phyloP scores from a whole-genome alignment of 2,113 vertebrate genomes.

The Numenius arquata region DNA sequence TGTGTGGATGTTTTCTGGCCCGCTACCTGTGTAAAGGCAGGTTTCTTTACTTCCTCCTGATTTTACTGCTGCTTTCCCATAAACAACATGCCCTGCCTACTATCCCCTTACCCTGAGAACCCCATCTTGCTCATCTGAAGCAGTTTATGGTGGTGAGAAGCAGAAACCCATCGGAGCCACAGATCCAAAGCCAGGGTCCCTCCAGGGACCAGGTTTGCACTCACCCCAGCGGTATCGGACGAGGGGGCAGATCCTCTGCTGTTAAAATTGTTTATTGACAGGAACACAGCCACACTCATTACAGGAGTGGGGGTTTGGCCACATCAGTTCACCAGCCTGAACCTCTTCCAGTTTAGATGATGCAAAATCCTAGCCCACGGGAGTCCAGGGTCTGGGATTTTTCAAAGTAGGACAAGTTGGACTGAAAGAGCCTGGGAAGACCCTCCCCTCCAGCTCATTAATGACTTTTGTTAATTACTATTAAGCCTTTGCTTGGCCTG shows the following conservation, averaged over 20 bases:
- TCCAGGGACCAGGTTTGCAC: neutral
- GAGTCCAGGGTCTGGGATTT: neutral
- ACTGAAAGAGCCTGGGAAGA: neutral
- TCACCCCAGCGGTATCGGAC: neutral
- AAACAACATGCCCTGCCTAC: neutral
- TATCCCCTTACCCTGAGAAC: neutral
- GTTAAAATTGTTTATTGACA: neutral
- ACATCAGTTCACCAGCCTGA: neutral
- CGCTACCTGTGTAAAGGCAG: neutral
- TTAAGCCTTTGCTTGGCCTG: neutral
- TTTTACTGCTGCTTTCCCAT: neutral
- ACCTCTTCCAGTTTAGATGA: neutral
- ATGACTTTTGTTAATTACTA: neutral
- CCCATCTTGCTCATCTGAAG: neutral
- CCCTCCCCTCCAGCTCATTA: neutral
- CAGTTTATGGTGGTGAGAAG: neutral
- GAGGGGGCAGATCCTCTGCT: neutral
- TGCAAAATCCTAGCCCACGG: neutral
- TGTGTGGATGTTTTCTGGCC: neutral
- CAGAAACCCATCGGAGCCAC: neutral
- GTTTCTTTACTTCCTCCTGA: neutral
- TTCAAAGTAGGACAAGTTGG: neutral
- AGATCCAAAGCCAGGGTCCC: neutral
- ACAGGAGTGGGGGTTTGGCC: neutral
- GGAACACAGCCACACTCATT: accelerated